phyloP scores from a whole-genome alignment of 1,140 invertebrate species.

The Drosophila auraria region DNA sequence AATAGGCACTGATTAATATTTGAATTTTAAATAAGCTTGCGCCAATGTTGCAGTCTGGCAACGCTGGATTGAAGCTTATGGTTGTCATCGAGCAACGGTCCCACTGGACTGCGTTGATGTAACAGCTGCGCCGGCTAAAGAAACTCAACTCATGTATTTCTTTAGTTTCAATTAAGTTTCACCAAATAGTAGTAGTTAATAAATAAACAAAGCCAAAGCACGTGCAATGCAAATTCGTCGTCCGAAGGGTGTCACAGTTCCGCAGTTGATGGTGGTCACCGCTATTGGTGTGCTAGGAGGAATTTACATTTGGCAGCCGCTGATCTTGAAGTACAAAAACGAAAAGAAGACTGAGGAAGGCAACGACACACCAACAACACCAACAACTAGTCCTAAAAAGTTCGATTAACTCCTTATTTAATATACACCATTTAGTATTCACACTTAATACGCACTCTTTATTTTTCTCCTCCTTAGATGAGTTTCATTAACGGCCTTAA shows the following conservation, averaged over 20 bases:
- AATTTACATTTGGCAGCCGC: conserved; percentile 84
- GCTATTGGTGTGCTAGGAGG: conserved; percentile 82
- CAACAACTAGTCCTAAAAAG: conserved; percentile 44
- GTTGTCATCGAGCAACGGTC: neutral
- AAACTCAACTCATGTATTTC: conserved; percentile 27
- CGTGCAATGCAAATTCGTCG: conserved; percentile 84
- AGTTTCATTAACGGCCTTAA: conserved; percentile 83
- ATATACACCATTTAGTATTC: neutral
- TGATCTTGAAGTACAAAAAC: conserved; percentile 72
- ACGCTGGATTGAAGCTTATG: conserved; percentile 11
- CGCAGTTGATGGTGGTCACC: conserved; percentile 84
- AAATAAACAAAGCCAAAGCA: neutral
- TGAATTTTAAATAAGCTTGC: conserved; percentile 9
- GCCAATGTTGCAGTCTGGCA: conserved; percentile 29
- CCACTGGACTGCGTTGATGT: conserved; percentile 27
- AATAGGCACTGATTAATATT: conserved; percentile 8
- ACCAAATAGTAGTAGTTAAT: neutral
- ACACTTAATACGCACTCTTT: conserved; percentile 24
- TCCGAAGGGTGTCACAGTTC: conserved; percentile 78
- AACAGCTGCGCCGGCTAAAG: conserved; percentile 46
- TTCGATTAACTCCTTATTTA: conserved; percentile 11
- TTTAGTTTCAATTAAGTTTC: conserved; percentile 5
- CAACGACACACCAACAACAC: conserved; percentile 9
- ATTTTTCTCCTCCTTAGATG: conserved; percentile 72
- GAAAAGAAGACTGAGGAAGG: conserved; percentile 46